Percentiles rank a stretch among this genome's conserved stretches.
phyloP scores from a whole-genome alignment of 2,113 vertebrate genomes.

The Polypterus senegalus region DNA sequence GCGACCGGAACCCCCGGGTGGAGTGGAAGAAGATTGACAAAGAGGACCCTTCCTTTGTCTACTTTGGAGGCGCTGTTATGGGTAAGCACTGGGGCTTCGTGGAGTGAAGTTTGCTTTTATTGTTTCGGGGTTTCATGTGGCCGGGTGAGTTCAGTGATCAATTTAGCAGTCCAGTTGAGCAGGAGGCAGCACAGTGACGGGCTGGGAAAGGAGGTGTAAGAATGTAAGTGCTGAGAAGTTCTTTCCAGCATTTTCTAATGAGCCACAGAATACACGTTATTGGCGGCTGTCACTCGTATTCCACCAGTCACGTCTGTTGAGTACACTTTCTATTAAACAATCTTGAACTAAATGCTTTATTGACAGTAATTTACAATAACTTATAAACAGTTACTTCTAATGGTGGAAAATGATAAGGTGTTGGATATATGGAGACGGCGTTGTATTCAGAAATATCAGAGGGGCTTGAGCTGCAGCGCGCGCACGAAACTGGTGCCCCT shows the following conservation, averaged over 20 bases:
- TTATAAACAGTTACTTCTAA: no score
- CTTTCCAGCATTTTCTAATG: background rate
- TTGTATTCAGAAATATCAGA: no score
- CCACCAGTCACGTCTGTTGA: no score
- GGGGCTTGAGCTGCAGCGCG: no score
- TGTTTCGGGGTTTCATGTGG: constrained; percentile 4
- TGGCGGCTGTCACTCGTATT: no score
- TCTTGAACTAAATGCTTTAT: no score
- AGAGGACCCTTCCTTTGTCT: constrained; percentile 69
- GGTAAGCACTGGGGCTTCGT: constrained; percentile 41
- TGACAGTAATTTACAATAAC: no score
- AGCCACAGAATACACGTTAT: no score
- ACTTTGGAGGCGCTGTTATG: constrained; percentile 59
- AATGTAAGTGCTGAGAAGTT: background rate
- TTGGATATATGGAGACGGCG: no score
- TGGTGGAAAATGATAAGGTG: no score
- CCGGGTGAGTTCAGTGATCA: constrained; percentile 12
- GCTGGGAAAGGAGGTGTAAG: background rate
- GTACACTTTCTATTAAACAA: no score
- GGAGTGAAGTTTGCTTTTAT: background rate
- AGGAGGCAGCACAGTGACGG: background rate
- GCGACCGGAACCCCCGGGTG: constrained; percentile 53
- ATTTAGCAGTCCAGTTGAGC: constrained; percentile 17
- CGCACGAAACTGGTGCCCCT: no score
- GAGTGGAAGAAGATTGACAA: constrained; percentile 85